phyloP scores from a whole-genome alignment of 2,888 invertebrate species.

The Lepidocyrtoides sp. region DNA sequence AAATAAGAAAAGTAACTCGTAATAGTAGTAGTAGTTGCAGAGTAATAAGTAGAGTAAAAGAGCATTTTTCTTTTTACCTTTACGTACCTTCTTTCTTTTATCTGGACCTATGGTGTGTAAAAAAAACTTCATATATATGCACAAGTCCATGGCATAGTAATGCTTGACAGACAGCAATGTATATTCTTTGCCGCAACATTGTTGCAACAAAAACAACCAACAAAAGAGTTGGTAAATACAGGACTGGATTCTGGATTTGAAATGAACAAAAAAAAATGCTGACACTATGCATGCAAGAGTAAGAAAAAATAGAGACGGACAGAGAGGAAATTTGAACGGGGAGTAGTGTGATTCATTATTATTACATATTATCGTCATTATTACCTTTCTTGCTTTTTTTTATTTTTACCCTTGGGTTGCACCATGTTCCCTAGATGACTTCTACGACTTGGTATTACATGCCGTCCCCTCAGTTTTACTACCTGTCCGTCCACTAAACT shows the following conservation, averaged over 20 bases:
- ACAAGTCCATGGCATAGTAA: too few species aligned
- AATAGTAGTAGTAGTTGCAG: background rate
- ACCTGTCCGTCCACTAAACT: constrained; percentile 9
- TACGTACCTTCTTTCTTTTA: background rate
- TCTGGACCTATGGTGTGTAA: background rate
- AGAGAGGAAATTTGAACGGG: constrained; percentile 36
- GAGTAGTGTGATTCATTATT: background rate
- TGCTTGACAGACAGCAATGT: background rate
- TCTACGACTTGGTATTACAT: background rate
- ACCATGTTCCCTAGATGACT: constrained; percentile 16
- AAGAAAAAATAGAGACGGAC: background rate
- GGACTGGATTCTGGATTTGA: background rate
- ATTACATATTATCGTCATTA: background rate
- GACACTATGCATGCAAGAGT: background rate
- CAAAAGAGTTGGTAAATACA: background rate
- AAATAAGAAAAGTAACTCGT: background rate
- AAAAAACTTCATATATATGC: too few species aligned
- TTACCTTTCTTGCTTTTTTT: background rate
- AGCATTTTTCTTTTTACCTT: background rate
- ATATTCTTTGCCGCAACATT: background rate
- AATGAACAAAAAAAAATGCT: background rate
- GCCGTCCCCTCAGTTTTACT: background rate
- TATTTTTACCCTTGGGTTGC: constrained; percentile 12
- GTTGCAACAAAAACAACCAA: background rate
- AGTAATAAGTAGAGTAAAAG: background rate